Base-by-base conservation (phyloP, 2,797 vertebrate genomes). In the Mionectes olivaceus region DNA sequence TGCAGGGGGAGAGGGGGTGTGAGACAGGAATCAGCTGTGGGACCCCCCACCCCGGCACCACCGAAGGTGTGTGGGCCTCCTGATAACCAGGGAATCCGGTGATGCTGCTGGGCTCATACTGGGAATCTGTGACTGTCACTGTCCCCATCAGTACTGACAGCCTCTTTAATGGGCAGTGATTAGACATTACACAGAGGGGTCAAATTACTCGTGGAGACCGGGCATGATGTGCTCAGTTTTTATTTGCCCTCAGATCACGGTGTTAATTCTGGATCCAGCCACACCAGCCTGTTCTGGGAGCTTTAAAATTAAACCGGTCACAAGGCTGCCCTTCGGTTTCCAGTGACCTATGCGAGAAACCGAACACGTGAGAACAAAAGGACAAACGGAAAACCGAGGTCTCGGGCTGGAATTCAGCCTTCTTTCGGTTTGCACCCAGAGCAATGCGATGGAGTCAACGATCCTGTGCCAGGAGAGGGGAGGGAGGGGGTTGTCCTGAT, bases 401-500 rank as follows among this genome's bases (percentile, higher is more conserved):
- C 64, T 83, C 47, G 11, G 56, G 39, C 50, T 80, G 91, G 87
- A 79, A 91, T 94, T 77, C 79, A 35, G 32, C 23, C 47, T 67
- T 47, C 49, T 71, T 75, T 69, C 49, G n/a, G 52, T 80, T 79
- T 50, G n/a, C 74, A 64, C 30, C 8, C 10, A 44, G 89, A 95
- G 90, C 46, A 84, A 74, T 18, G 47, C 3, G 23, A 60, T 10
- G 3, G 52, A 89, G 87, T 96, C 96, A 81, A 43, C 87, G 97
- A 85, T 77, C 90, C 73, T 67, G 91, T 41, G 33, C 87, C 91
- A 82, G 43, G 67, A 92, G 88, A 88, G 69, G 86, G 90, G 70
- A 92, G 93, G 92, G 89, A 83, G 91, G 78, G 90, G 88, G 87
- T 32, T 94, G 94, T 97, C 91, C 77, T 90, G 79, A 95, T 94